These are phyloP conservation scores for Drosophila serrata DNA, from an alignment of 1,140 invertebrate species.

Conservation along the genomic window DNA sequence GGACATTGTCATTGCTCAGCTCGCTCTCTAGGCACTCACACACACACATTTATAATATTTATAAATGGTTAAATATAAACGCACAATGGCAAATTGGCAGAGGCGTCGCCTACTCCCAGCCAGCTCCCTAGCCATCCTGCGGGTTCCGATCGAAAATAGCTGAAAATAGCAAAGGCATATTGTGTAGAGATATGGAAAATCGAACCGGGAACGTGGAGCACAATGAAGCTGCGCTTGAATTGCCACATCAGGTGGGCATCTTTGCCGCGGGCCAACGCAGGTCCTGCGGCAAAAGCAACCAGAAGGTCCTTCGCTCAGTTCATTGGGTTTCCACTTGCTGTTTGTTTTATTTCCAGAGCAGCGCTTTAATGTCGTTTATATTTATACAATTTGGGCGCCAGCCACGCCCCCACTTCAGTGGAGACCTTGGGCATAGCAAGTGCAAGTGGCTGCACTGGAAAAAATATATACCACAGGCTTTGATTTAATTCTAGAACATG, in stretches of 20 bases:
- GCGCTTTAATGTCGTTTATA: constrained; percentile 82
- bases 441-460: constrained; percentile 46
- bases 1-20: constrained; percentile 46
- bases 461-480: neutral
- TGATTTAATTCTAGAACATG: no score
- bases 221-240: constrained; percentile 69
- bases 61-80: constrained; percentile 65
- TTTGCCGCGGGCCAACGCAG: constrained; percentile 13
- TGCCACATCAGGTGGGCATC: constrained; percentile 57
- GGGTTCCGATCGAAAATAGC: constrained; percentile 59
- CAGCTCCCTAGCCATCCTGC: constrained; percentile 7
- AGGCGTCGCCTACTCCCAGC: constrained; percentile 6
- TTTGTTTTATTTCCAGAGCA: constrained; percentile 82
- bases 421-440: constrained; percentile 31
- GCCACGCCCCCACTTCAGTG: constrained; percentile 15
- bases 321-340: constrained; percentile 75
- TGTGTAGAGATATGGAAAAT: constrained; percentile 83
- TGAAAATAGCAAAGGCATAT: constrained; percentile 42
- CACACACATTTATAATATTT: constrained; percentile 29
- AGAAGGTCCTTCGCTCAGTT: constrained; percentile 60
- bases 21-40: constrained; percentile 25
- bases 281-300: neutral
- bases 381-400: constrained; percentile 72
- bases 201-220: constrained; percentile 46
- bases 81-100: constrained; percentile 47